These are phyloP conservation scores for Tamias sibiricus DNA, from an alignment of 2,113 vertebrate species.

Conservation along the genomic window DNA sequence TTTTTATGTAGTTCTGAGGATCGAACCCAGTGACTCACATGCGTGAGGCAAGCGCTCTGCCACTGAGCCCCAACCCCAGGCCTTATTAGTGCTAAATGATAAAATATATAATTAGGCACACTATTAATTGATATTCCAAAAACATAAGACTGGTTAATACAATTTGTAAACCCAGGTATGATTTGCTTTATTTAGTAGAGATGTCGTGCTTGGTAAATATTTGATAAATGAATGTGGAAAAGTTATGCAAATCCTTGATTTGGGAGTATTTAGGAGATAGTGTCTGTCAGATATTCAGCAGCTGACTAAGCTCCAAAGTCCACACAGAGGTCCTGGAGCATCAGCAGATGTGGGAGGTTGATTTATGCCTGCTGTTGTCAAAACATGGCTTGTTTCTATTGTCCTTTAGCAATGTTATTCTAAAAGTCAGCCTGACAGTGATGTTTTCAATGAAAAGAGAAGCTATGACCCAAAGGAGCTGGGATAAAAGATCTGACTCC, in stretches of 20 bases:
- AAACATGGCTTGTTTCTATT: neutral
- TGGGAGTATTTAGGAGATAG: neutral
- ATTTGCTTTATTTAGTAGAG: neutral
- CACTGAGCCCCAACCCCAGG: too few species aligned
- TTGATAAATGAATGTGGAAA: slow-evolving; percentile 5
- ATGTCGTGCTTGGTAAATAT: neutral
- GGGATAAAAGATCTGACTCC: neutral
- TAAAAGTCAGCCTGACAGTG: slow-evolving; percentile 4
- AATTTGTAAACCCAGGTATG: neutral
- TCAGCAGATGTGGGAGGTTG: neutral
- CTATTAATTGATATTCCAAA: neutral
- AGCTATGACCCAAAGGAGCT: neutral
- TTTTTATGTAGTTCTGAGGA: too few species aligned
- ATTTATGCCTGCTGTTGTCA: neutral
- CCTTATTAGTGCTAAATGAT: neutral
- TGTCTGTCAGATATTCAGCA: neutral
- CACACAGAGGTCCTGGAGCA: neutral
- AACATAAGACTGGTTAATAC: neutral
- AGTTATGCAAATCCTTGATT: neutral
- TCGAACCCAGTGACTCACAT: too few species aligned
- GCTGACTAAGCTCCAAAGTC: neutral
- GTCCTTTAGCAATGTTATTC: neutral
- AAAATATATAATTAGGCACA: neutral
- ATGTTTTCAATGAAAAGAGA: slow-evolving; percentile 29
- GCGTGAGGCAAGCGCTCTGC: too few species aligned